These are phyloP conservation scores for Branchipolynoe longqiensis DNA, from an alignment of 2,888 invertebrate genomes.

Conservation along the genomic window DNA sequence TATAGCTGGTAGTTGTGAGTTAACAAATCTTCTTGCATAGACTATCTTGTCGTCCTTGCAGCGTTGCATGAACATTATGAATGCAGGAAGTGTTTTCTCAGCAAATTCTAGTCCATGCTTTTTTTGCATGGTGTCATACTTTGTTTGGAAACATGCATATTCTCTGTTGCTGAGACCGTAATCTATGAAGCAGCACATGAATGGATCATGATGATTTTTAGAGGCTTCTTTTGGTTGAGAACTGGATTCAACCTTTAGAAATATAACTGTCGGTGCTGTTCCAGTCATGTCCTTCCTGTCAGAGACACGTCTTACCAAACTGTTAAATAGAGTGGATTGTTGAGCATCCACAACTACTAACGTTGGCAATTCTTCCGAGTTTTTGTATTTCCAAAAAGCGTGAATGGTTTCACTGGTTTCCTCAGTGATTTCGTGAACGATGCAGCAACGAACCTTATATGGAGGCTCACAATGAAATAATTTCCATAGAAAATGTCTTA, in stretches of 20 bases:
- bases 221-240: neutral
- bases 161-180: neutral
- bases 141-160: neutral
- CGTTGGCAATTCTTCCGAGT: neutral
- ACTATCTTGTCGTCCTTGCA: neutral
- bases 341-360: constrained; percentile 1
- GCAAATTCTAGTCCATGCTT: neutral
- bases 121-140: neutral
- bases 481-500: neutral
- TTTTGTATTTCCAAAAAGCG: neutral
- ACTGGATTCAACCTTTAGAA: neutral
- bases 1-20: neutral
- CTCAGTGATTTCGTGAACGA: neutral
- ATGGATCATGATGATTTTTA: neutral
- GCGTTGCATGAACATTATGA: constrained; percentile 2
- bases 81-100: neutral
- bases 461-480: neutral
- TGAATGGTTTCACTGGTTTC: neutral
- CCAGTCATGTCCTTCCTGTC: neutral
- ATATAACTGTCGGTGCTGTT: neutral
- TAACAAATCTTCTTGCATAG: constrained; percentile 6
- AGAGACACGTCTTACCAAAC: neutral
- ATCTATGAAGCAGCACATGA: neutral
- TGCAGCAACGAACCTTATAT: neutral
- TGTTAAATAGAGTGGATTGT: neutral